These are phyloP conservation scores for Noturus placidus DNA, from an alignment of 2,113 vertebrate genomes.

Conservation along the genomic window DNA sequence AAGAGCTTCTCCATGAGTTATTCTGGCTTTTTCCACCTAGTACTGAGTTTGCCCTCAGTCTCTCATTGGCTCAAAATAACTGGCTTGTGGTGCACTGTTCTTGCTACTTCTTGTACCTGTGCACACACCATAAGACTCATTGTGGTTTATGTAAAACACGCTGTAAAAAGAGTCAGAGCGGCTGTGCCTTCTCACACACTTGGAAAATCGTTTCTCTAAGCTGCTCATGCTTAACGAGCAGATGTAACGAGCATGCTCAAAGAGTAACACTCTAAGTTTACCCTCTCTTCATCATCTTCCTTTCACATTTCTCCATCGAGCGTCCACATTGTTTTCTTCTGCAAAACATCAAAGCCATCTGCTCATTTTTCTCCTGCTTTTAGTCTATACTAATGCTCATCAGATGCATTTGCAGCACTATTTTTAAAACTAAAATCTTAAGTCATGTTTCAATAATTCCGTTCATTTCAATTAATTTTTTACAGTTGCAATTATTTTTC, in stretches of 20 bases:
- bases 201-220: slow-evolving; percentile 5
- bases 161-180: neutral
- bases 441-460: neutral
- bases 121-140: neutral
- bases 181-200: neutral
- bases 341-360: neutral
- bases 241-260: neutral
- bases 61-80: slow-evolving; percentile 1
- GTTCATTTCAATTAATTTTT: neutral
- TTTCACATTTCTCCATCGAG: neutral
- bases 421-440: neutral
- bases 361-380: neutral
- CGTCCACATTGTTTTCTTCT: too few relatives aligned
- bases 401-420: neutral
- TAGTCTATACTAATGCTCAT: neutral
- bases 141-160: slow-evolving; percentile 4
- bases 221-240: neutral
- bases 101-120: neutral
- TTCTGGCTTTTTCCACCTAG: neutral
- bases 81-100: neutral
- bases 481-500: neutral
- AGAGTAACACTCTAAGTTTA: neutral
- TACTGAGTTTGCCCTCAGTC: neutral
- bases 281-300: neutral
- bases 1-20: neutral